A percentile compares a stretch with the other conserved stretches of the same genome.
These are phyloP conservation scores for Lordiphosa stackelbergi DNA, from an alignment of 1,140 invertebrate genomes.

Conservation along the genomic window DNA sequence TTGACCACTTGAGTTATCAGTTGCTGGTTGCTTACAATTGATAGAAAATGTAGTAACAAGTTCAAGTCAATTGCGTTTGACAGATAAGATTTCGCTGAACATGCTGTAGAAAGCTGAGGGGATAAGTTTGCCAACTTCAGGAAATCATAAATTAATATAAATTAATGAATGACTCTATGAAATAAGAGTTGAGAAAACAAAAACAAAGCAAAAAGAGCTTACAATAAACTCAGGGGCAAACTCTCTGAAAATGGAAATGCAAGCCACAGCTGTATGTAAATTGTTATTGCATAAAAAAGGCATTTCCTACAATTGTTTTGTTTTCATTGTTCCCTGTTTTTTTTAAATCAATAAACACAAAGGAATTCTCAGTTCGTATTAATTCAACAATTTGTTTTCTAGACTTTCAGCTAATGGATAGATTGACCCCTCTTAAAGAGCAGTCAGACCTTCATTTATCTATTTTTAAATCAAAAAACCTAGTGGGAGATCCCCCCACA, in stretches of 20 bases:
- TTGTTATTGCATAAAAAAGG: slow-evolving; percentile 4
- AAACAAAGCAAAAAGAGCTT: background rate
- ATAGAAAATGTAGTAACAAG: slow-evolving; percentile 13
- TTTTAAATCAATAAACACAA: slow-evolving; percentile 2
- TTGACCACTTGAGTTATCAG: too few relatives aligned
- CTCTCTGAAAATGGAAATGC: slow-evolving; percentile 12
- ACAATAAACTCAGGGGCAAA: slow-evolving; percentile 7
- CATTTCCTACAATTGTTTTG: slow-evolving; percentile 25
- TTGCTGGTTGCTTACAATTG: too few relatives aligned
- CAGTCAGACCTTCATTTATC: too few relatives aligned
- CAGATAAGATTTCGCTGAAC: slow-evolving; percentile 27
- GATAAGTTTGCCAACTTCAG: slow-evolving; percentile 11
- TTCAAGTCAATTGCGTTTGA: slow-evolving; percentile 15
- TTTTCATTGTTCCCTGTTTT: background rate
- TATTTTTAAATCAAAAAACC: too few relatives aligned
- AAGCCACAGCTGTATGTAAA: slow-evolving; percentile 11
- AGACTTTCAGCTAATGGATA: background rate
- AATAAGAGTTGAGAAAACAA: background rate
- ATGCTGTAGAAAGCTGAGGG: background rate
- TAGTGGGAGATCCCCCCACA: too few relatives aligned
- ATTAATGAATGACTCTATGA: too few relatives aligned
- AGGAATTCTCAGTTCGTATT: slow-evolving; percentile 5
- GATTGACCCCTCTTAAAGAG: too few relatives aligned
- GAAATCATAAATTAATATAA: too few relatives aligned
- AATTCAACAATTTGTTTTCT: background rate